phyloP scores from a whole-genome alignment of 2,113 vertebrate species.

The Triplophysa rosa region DNA sequence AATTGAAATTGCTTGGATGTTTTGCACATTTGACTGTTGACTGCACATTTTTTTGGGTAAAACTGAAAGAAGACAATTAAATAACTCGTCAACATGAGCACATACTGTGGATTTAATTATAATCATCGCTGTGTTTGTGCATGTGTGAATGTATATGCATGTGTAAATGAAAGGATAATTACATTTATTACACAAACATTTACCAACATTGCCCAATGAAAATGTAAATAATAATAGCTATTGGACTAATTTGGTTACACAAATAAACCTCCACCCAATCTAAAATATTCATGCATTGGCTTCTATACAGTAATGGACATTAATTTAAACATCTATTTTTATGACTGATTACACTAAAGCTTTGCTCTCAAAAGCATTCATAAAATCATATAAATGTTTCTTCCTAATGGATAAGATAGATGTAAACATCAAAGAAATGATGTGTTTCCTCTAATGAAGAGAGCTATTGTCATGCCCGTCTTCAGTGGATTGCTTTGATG shows the following conservation, averaged over 20 bases:
- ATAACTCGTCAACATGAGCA: background rate
- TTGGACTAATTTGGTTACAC: background rate
- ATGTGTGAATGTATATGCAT: background rate
- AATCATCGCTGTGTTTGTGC: background rate
- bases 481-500: constrained; percentile 41
- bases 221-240: background rate
- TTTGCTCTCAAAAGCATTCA: constrained; percentile 3
- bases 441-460: constrained; percentile 28
- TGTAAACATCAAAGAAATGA: constrained; percentile 43
- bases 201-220: too few relatives aligned
- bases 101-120: too few relatives aligned
- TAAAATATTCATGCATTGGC: background rate
- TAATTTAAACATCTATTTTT: background rate
- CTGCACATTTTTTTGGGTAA: too few relatives aligned
- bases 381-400: constrained; percentile 31
- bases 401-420: constrained; percentile 33
- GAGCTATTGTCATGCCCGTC: constrained; percentile 18
- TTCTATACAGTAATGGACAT: background rate
- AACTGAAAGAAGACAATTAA: background rate
- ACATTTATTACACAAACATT: background rate
- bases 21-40: too few relatives aligned
- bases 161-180: background rate
- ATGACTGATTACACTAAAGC: background rate
- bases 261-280: too few relatives aligned
- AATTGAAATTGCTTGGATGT: too few relatives aligned